These are phyloP conservation scores for Eupithecia insigniata DNA, from an alignment of 2,888 invertebrate species.

Conservation along the genomic window DNA sequence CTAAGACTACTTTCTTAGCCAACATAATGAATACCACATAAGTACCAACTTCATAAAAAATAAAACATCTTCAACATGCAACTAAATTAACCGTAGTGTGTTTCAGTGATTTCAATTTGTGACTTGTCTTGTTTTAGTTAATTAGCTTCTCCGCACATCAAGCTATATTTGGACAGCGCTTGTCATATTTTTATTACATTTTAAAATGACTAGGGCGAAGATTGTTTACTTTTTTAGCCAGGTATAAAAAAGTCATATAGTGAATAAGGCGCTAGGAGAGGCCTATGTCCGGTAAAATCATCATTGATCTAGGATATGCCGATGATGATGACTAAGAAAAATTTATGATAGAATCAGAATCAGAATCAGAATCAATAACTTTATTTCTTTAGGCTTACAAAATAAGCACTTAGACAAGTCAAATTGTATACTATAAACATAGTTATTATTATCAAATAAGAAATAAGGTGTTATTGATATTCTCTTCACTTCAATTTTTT, in stretches of 20 bases:
- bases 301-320: not conserved
- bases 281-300: not conserved
- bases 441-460: too few species aligned
- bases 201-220: not conserved
- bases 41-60: not conserved
- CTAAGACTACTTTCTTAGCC: not conserved
- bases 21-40: too few species aligned
- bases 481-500: too few species aligned
- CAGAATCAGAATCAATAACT: too few species aligned
- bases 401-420: too few species aligned
- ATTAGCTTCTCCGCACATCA: constrained; percentile 61
- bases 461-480: too few species aligned
- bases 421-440: too few species aligned
- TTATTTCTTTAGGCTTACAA: too few species aligned
- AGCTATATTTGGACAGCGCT: constrained; percentile 42
- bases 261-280: not conserved
- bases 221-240: not conserved
- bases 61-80: constrained; percentile 52
- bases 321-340: not conserved
- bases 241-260: not conserved
- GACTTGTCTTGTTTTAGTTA: constrained; percentile 70
- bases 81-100: constrained; percentile 64
- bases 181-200: constrained; percentile 22
- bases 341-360: too few species aligned
- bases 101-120: constrained; percentile 66